A percentile compares a stretch with the other conserved stretches of the same genome.
Conservation (phyloP, 2,113 vertebrate species). For the Callocephalon fimbriatum region DNA sequence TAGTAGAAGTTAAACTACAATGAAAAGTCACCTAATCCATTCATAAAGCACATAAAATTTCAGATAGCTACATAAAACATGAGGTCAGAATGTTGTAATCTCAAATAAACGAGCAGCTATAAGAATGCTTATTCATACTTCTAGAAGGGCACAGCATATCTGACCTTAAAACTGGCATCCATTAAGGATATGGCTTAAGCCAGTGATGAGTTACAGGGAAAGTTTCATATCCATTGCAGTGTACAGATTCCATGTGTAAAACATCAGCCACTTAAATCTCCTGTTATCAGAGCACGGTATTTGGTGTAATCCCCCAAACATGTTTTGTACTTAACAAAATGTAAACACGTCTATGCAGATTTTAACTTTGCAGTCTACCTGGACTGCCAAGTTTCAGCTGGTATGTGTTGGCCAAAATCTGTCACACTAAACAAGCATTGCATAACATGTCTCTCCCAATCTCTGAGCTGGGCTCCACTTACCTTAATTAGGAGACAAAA, state of each 20-base stretch:
- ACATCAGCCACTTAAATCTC: neutral
- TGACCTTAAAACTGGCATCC: neutral
- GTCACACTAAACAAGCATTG: neutral
- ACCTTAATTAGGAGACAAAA: neutral
- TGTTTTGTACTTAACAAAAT: neutral
- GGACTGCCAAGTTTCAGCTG: constrained; percentile 24
- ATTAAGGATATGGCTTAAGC: neutral
- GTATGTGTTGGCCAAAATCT: neutral
- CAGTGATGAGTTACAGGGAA: neutral
- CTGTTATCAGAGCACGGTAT: neutral
- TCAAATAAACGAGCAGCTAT: neutral
- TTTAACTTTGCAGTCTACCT: neutral
- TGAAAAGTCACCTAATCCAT: neutral
- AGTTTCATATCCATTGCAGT: neutral
- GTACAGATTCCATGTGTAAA: neutral
- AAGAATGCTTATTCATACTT: neutral
- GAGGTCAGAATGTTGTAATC: neutral
- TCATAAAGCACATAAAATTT: neutral
- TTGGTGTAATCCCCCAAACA: neutral
- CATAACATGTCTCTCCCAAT: neutral
- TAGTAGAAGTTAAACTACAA: neutral
- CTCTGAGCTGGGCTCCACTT: neutral
- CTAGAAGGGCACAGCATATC: neutral
- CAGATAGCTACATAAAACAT: neutral
- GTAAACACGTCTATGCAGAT: neutral